Evolutionary conservation across 30 jellyfish, hydroid and myxozoan genomes (phyloP).

Genomic region (Catostylus mosaicus): DNA sequence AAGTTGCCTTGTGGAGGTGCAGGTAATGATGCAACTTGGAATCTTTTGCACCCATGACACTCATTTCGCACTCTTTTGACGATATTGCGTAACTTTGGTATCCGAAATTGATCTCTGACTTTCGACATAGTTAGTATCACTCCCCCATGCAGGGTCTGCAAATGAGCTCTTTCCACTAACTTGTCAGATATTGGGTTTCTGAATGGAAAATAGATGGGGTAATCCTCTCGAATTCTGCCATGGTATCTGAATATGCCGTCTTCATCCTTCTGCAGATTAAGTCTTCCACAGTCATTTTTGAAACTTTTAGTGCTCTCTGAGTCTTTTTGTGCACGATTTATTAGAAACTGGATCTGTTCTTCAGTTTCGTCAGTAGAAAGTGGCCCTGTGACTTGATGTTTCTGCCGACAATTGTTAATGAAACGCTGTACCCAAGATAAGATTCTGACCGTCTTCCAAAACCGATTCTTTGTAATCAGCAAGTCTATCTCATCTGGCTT

Average conservation of each 20-base stretch:
- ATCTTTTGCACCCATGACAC: constrained; percentile 44
- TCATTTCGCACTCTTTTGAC: constrained; percentile 16
- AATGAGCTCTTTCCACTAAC: constrained; percentile 28
- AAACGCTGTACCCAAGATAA: constrained; percentile 57
- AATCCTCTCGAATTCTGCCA: constrained; percentile 58
- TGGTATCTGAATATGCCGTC: constrained; percentile 3
- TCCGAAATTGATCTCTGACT: constrained; percentile 26
- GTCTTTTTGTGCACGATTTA: constrained; percentile 39
- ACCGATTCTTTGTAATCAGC: constrained; percentile 15
- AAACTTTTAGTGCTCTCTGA: constrained; percentile 25
- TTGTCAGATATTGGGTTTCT: constrained; percentile 11
- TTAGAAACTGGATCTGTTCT: constrained; percentile 11
- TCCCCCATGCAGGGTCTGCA: constrained; percentile 51
- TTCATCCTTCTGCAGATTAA: constrained; percentile 36
- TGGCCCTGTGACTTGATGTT: constrained; percentile 38
- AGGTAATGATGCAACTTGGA: constrained; percentile 12
- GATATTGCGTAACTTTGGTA: constrained; percentile 10
- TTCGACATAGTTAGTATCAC: constrained; percentile 41
- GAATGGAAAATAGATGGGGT: constrained; percentile 45
- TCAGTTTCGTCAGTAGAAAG: constrained; percentile 63
- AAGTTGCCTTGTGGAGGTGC: constrained; percentile 15
- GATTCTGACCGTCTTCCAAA: constrained; percentile 21
- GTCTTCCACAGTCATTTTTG: constrained; percentile 9
- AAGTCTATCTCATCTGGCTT: constrained; percentile 1
- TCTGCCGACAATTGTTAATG: constrained; percentile 39